Conservation (phyloP, 2,888 invertebrate genomes). For the Drosophila mayaguana region DNA sequence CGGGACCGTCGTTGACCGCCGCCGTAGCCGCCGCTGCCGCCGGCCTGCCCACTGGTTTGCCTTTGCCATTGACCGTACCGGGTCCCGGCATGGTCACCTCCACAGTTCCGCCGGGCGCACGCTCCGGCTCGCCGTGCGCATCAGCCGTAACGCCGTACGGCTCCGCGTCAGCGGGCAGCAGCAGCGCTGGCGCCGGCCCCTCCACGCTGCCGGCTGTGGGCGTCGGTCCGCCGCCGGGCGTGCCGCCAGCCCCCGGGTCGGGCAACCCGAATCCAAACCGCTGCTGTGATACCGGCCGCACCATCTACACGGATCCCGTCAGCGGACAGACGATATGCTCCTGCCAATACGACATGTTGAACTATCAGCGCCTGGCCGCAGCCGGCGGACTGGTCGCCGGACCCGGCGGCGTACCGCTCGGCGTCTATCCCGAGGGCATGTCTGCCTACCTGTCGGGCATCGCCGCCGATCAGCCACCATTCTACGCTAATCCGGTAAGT, state of each 20-base stretch:
- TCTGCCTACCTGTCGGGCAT: conserved; percentile 94
- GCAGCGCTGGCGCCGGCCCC: conserved; percentile 68
- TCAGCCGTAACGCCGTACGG: conserved; percentile 85
- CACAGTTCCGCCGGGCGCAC: conserved; percentile 86
- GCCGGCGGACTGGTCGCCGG: conserved; percentile 85
- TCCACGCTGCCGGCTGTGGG: conserved; percentile 75
- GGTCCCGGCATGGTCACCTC: conserved; percentile 85
- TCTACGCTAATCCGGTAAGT: conserved; percentile 94
- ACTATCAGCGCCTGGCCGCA: conserved; percentile 90
- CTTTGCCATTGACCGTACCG: conserved; percentile 44
- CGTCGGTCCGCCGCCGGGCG: conserved; percentile 71
- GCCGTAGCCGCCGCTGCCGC: conserved; percentile 78
- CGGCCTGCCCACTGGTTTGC: conserved; percentile 56
- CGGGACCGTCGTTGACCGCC: conserved; percentile 64
- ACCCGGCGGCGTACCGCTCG: conserved; percentile 90
- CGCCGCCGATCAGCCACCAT: conserved; percentile 93
- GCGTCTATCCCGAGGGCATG: conserved; percentile 93
- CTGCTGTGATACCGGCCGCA: conserved; percentile 96
- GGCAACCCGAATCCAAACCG: conserved; percentile 85
- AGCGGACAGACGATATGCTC: conserved; percentile 95
- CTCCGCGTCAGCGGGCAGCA: conserved; percentile 59
- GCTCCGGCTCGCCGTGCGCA: conserved; percentile 86
- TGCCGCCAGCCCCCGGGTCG: conserved; percentile 85
- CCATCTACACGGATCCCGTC: conserved; percentile 95
- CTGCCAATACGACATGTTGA: conserved; percentile 94